Base-by-base conservation (phyloP, 2,888 invertebrate genomes). In the Agapetus fuscipes region DNA sequence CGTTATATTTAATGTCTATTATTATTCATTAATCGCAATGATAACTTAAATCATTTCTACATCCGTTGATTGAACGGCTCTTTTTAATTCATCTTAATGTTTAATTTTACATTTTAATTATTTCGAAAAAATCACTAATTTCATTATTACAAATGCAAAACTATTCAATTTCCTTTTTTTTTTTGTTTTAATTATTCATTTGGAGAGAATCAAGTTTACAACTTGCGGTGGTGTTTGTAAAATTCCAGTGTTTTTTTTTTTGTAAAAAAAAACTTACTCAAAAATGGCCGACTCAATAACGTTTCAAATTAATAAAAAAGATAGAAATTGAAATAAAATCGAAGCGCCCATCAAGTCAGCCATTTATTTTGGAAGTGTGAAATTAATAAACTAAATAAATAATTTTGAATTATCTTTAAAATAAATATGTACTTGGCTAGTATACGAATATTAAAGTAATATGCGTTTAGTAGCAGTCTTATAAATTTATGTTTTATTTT, bases 381-480 rank as follows among this genome's bases (percentile, higher is more conserved):
- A 11, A 14, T 13, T 14, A 13, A n/a, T n/a, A n/a, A n/a, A n/a
- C n/a, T 14, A 3, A 30, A 6, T 17, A 17, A 33, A 20, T 20
- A 20, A 20, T 20, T 20, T 20, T 20, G 20, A 20, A 20, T 6
- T 20, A 20, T 26, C 13, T n/a, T n/a, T n/a, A n/a, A n/a, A n/a
- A 35, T 13, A 41, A 43, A 41, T 39, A 43, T 30, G 36, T 46
- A 40, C 26, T 42, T 41, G 37, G 35, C 33, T 45, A 25, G 25
- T 31, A 36, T 17, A 37, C 28, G 36, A 39, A 39, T 27, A 31
- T 34, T 37, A 38, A 33, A 24, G 34, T 14, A 42, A 42, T 45
- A 42, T 42, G 39, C 45, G 39, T 42, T 40, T 39, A 41, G 30
- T 42, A 47, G 44, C 47, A 47, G 47, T 47, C 47, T 47, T 47